Percentiles rank a stretch among this genome's conserved stretches.
phyloP scores from a whole-genome alignment of 2,888 invertebrate species.

The Andricus quercusramuli region DNA sequence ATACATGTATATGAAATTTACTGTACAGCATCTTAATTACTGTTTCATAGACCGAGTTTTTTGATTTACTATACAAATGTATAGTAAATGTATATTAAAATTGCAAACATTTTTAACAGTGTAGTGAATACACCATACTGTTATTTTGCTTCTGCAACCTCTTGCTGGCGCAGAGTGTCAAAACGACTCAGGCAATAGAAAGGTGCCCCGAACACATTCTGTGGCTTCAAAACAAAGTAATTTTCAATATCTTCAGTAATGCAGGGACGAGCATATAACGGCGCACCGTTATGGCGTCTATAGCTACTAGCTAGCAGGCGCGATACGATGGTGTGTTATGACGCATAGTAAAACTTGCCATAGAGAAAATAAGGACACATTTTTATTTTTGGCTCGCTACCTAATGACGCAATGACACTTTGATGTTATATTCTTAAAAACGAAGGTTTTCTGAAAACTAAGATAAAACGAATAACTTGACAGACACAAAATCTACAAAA shows the following conservation, averaged over 20 bases:
- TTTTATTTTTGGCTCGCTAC: not conserved
- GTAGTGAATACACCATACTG: not conserved
- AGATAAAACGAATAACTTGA: too few species aligned
- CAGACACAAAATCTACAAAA: too few species aligned
- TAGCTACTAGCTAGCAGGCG: too few species aligned
- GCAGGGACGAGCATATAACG: not conserved
- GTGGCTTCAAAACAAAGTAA: not conserved
- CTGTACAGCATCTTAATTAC: too few species aligned
- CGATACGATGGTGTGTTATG: not conserved
- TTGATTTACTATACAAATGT: too few species aligned
- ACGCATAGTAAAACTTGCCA: not conserved
- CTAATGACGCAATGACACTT: not conserved
- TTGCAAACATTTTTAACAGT: too few species aligned
- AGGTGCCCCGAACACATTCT: not conserved
- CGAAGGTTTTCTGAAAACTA: too few species aligned
- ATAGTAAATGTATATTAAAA: too few species aligned
- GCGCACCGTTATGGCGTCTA: slow-evolving; percentile 7
- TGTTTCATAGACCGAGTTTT: too few species aligned
- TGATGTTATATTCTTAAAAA: too few species aligned
- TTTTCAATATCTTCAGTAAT: not conserved
- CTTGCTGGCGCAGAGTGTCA: not conserved
- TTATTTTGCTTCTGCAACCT: not conserved
- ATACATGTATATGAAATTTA: too few species aligned
- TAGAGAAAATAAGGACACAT: not conserved
- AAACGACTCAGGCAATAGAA: not conserved